These are phyloP conservation scores for Archocentrus centrarchus DNA, from an alignment of 2,113 vertebrate genomes.

Conservation along the genomic window DNA sequence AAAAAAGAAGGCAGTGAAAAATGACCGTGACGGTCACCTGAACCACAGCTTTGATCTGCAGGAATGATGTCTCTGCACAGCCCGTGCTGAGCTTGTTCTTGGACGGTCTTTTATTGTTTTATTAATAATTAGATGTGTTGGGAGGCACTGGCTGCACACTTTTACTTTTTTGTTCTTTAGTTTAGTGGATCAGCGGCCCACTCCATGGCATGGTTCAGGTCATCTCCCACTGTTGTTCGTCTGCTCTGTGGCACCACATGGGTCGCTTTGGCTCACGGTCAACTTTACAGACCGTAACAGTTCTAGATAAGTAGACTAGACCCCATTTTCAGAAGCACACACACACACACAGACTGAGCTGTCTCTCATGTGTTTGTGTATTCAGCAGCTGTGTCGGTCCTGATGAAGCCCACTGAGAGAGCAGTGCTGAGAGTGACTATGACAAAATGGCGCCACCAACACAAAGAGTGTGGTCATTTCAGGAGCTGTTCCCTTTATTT, in stretches of 20 bases:
- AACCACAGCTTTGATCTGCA: too few relatives aligned
- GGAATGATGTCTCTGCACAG: too few relatives aligned
- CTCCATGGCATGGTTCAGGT: too few relatives aligned
- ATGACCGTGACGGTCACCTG: too few relatives aligned
- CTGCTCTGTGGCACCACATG: not conserved
- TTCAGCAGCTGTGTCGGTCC: conserved; percentile 42
- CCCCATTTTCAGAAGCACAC: not conserved
- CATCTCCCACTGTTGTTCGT: not conserved
- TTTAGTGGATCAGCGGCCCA: not conserved
- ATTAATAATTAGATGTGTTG: too few relatives aligned
- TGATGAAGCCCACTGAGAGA: conserved; percentile 36
- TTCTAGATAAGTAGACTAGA: not conserved
- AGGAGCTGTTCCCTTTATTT: not conserved
- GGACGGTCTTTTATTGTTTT: too few relatives aligned
- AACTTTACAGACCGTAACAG: not conserved
- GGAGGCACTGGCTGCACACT: too few relatives aligned
- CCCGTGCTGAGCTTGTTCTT: too few relatives aligned
- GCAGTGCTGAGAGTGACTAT: not conserved
- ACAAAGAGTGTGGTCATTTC: not conserved
- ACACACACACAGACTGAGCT: not conserved
- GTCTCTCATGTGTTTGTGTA: conserved; percentile 21
- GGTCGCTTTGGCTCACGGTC: not conserved
- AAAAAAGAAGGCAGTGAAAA: too few relatives aligned
- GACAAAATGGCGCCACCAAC: not conserved
- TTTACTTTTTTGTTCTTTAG: too few relatives aligned